Base-by-base conservation (phyloP, 2,888 invertebrate genomes). In the Empis livida region DNA sequence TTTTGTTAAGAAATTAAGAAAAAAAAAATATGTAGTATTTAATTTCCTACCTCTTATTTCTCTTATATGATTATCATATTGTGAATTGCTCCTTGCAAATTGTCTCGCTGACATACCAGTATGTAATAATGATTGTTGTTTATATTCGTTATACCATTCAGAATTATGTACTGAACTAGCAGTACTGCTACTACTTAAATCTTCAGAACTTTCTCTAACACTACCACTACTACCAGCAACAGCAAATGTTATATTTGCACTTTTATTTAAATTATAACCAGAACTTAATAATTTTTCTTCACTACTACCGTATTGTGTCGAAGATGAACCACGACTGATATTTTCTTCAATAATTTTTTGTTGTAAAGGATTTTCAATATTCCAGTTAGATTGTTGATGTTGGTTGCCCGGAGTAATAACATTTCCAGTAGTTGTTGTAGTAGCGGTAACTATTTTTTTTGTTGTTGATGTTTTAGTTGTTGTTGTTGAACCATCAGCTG, bases 41-140 rank as follows among this genome's bases (percentile, higher is more conserved):
- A 27, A 8, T 27, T 27, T 27, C 23, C 73, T 78, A 89, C 89
- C 87, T 86, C 83, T 79, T 64, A 86, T 86, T 71, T 83, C 80
- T 58, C 81, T 84, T 65, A 90, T 90, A 71, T 89, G 89, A 47
- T 83, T 81, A 70, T 90, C 90, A 70, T 84, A 89, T 69, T 88
- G 85, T 60, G 83, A 84, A 64, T 82, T 82, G 70, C 83, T 86
- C 13, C 41, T 30, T 31, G 42, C 46, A 46, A 37, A 35, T 35
- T 38, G 42, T 27, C 46, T 37, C 17, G 42, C 35, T 20, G 46
- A 38, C 35, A 16, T 35, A 30, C 49, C 41, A 40, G 39, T 46
- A 23, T 23, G 23, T 23, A 27, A 9, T 27, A 20, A 74, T 59
- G 73, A 74, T 47, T 52, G 51, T 27, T 49, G 48, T 42, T 39